These are phyloP conservation scores for Hipposideros armiger DNA, from an alignment of 2,113 vertebrate genomes.

Conservation along the genomic window DNA sequence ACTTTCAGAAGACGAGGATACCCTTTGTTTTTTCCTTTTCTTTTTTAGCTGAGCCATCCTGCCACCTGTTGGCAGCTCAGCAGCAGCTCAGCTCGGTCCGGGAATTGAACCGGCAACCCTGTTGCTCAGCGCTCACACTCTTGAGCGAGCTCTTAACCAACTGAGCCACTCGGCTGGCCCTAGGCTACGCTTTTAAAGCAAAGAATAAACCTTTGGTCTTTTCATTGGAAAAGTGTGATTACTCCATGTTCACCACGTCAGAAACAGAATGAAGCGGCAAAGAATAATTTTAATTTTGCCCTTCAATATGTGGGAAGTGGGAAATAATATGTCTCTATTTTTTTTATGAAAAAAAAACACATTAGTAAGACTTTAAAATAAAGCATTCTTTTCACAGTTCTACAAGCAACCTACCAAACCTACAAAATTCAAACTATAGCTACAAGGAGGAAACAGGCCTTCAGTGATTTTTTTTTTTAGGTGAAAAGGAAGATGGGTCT, in stretches of 20 bases:
- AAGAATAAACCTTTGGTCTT: conserved; percentile 19
- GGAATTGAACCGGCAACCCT: no score
- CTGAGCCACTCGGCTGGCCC: no score
- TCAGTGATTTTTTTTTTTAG: not conserved
- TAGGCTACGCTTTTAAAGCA: not conserved
- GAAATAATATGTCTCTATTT: not conserved
- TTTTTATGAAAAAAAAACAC: conserved; percentile 50
- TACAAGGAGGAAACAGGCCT: not conserved
- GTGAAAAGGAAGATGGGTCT: not conserved
- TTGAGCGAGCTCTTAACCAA: no score
- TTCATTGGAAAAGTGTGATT: not conserved
- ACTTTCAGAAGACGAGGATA: not conserved
- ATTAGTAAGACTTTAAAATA: conserved; percentile 45
- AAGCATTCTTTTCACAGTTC: not conserved
- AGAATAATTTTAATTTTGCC: conserved; percentile 51
- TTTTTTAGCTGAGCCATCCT: no score
- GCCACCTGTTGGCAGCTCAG: no score
- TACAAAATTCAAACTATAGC: conserved; percentile 6
- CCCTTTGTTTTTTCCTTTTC: no score
- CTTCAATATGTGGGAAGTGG: not conserved
- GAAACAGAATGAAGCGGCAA: conserved; percentile 40
- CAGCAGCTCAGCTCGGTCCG: no score
- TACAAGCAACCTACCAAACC: not conserved
- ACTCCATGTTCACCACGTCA: not conserved
- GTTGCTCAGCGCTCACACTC: no score